These are phyloP conservation scores for Pocillopora damicornis DNA, from an alignment of 64 coral and sea anemone genomes.

Conservation along the genomic window DNA sequence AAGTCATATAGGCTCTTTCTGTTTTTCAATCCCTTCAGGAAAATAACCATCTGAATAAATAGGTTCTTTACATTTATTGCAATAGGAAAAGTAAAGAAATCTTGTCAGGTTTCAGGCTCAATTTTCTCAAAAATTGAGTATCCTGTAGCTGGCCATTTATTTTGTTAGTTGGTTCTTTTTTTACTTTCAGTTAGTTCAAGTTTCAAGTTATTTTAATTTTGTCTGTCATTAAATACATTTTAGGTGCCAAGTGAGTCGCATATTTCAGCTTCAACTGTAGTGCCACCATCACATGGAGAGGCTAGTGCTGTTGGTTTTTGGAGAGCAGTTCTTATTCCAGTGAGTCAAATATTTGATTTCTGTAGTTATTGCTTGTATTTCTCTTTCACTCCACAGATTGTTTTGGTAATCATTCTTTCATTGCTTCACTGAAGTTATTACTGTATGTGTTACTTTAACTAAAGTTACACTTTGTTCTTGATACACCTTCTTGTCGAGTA, in stretches of 20 bases:
- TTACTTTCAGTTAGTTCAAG: neutral
- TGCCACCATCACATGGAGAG: slow-evolving; percentile 34
- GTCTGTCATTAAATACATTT: neutral
- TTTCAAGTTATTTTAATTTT: neutral
- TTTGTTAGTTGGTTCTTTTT: too few relatives aligned
- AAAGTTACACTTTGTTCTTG: too few relatives aligned
- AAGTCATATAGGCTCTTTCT: too few relatives aligned
- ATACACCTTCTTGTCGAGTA: too few relatives aligned
- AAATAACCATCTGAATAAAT: too few relatives aligned
- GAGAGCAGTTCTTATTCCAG: slow-evolving; percentile 82
- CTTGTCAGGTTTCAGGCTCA: too few relatives aligned
- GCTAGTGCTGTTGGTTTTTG: slow-evolving; percentile 73
- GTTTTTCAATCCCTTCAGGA: too few relatives aligned
- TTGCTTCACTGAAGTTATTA: neutral
- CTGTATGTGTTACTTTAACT: neutral
- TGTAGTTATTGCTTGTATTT: too few relatives aligned
- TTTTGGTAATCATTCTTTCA: neutral
- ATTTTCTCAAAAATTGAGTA: too few relatives aligned
- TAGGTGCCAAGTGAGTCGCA: neutral
- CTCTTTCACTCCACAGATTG: neutral
- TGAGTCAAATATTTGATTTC: slow-evolving; percentile 38
- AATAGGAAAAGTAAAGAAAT: too few relatives aligned
- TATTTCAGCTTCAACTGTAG: neutral
- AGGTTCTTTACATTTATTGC: too few relatives aligned
- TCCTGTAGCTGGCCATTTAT: too few relatives aligned